A percentile compares a stretch with the other conserved stretches of the same genome.
These are phyloP conservation scores for Cossypha caffra DNA, from an alignment of 2,797 vertebrate species.

Conservation along the genomic window DNA sequence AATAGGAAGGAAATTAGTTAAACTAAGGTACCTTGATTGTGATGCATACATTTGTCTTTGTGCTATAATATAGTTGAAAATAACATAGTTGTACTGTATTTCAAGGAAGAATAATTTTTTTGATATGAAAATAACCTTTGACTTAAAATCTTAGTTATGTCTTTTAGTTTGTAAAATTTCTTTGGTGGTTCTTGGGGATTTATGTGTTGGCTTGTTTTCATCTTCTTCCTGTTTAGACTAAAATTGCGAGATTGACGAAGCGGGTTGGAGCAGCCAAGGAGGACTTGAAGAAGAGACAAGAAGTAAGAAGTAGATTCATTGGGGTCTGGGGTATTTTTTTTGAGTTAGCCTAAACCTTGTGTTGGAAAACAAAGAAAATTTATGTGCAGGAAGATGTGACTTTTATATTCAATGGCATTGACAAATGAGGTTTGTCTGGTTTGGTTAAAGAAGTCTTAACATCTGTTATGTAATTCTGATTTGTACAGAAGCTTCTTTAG, in stretches of 20 bases:
- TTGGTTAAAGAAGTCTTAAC: background rate
- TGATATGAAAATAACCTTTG: background rate
- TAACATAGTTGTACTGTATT: background rate
- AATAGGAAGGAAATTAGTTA: background rate
- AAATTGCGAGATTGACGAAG: slow-evolving; percentile 91
- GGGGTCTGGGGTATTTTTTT: background rate
- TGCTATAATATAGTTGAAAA: background rate
- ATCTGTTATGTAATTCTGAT: background rate
- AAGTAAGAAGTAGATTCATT: slow-evolving; percentile 71
- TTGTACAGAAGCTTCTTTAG: background rate
- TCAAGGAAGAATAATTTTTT: background rate
- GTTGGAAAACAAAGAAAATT: background rate
- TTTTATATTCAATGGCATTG: background rate
- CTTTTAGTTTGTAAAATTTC: background rate
- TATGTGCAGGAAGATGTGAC: background rate
- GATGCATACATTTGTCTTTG: background rate
- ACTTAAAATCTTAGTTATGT: background rate
- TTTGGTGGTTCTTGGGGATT: background rate
- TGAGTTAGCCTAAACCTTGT: background rate
- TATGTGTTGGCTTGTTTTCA: background rate
- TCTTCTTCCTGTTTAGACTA: slow-evolving; percentile 80
- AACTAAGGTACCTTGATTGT: background rate
- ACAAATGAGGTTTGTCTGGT: background rate
- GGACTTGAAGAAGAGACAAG: slow-evolving; percentile 89
- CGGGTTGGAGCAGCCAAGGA: slow-evolving; percentile 93